These are phyloP conservation scores for Bathynomus jamesi DNA, from an alignment of 1,140 invertebrate genomes.

Conservation along the genomic window DNA sequence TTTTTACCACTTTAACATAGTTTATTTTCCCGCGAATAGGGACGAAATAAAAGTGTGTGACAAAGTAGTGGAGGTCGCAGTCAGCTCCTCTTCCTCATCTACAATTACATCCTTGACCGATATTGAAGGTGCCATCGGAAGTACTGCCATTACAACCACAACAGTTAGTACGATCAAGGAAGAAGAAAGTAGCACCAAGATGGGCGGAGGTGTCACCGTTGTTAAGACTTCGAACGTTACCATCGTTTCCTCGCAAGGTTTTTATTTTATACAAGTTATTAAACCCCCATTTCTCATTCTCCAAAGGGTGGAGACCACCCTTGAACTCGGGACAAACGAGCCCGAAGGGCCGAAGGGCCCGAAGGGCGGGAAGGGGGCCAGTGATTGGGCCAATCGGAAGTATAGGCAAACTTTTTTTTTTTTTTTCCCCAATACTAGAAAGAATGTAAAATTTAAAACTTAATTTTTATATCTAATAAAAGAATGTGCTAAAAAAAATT, in stretches of 20 bases:
- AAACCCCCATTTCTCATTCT: no score
- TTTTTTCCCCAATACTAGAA: no score
- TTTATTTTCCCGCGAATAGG: slow-evolving; percentile 11
- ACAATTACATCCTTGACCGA: background rate
- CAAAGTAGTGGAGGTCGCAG: slow-evolving; percentile 29
- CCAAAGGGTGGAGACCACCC: no score
- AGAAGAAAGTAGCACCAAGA: slow-evolving; percentile 4
- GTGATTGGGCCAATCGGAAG: no score
- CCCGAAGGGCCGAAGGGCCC: no score
- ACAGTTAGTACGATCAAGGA: slow-evolving; percentile 12
- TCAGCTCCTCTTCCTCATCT: background rate
- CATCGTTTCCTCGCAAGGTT: slow-evolving; percentile 5
- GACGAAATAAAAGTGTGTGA: slow-evolving; percentile 27
- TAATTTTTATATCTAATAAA: no score
- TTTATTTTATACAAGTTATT: no score
- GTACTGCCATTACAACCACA: background rate
- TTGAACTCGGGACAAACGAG: no score
- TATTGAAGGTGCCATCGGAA: slow-evolving; percentile 17
- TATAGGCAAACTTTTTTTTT: no score
- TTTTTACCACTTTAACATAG: background rate
- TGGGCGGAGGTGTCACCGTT: slow-evolving; percentile 8
- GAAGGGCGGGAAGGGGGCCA: no score
- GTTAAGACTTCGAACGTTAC: slow-evolving; percentile 20
- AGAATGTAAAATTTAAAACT: no score
- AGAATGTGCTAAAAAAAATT: no score